Conservation (phyloP, 1,140 invertebrate genomes). For the Onthophagus taurus region DNA sequence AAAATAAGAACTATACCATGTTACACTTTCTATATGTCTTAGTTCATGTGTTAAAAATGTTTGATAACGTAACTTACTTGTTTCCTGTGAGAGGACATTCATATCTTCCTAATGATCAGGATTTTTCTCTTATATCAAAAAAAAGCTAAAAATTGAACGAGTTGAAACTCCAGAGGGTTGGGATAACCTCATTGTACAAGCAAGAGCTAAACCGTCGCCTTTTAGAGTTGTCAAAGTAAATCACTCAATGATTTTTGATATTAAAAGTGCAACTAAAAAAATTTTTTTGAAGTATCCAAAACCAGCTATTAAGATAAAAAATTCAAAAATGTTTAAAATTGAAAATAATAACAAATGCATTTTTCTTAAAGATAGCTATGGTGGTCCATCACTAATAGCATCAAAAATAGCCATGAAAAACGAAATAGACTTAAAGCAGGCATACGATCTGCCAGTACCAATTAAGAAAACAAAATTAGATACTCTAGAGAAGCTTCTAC, state of each 20-base stretch:
- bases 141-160: conserved; percentile 3
- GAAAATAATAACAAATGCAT: too few relatives aligned
- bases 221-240: conserved; percentile 14
- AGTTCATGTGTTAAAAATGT: conserved; percentile 3
- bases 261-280: too few relatives aligned
- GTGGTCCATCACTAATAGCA: too few relatives aligned
- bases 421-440: too few relatives aligned
- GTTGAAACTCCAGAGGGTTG: conserved; percentile 22
- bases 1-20: conserved; percentile 15
- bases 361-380: too few relatives aligned
- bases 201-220: conserved; percentile 17
- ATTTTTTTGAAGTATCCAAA: too few relatives aligned
- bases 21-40: conserved; percentile 1
- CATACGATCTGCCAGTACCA: too few relatives aligned
- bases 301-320: too few relatives aligned
- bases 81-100: neutral
- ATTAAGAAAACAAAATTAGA: too few relatives aligned
- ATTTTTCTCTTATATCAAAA: neutral
- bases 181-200: conserved; percentile 14
- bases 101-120: conserved; percentile 1
- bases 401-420: too few relatives aligned
- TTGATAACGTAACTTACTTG: neutral
- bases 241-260: conserved; percentile 2
- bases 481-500: too few relatives aligned
- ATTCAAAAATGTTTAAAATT: too few relatives aligned